phyloP scores from a whole-genome alignment of 1,140 invertebrate genomes.

The Platorchestia sp. region DNA sequence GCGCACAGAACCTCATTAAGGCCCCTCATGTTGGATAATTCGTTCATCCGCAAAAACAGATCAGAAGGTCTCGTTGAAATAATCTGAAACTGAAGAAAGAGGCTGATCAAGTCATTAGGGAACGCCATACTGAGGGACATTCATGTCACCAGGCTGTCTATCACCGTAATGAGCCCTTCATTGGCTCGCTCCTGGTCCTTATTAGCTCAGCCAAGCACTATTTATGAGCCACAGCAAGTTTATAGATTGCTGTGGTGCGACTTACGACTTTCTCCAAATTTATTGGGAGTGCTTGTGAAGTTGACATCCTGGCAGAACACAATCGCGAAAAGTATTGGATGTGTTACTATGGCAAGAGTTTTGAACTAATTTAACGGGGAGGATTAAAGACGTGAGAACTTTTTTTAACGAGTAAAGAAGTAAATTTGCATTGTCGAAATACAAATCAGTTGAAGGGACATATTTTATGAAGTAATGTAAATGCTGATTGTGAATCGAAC shows the following conservation, averaged over 20 bases:
- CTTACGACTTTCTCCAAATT: not conserved
- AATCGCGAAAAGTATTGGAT: too few species aligned
- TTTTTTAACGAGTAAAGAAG: too few species aligned
- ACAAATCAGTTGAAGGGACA: too few species aligned
- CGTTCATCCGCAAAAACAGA: not conserved
- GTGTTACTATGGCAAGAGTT: too few species aligned
- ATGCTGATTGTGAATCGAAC: too few species aligned
- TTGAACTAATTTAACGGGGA: too few species aligned
- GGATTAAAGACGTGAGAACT: too few species aligned
- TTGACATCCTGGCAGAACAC: not conserved
- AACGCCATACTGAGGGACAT: not conserved
- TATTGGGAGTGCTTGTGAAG: not conserved
- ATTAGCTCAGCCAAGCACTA: not conserved
- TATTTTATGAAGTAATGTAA: too few species aligned
- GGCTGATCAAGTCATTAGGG: constrained; percentile 1
- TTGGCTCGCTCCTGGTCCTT: not conserved
- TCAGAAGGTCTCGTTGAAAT: not conserved
- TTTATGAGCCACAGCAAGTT: not conserved
- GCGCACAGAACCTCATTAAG: not conserved
- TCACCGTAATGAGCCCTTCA: not conserved
- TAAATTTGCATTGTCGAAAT: too few species aligned
- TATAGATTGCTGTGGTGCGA: not conserved
- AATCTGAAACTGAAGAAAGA: not conserved
- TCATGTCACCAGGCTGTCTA: not conserved
- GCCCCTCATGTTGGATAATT: not conserved